Percentiles rank a stretch among this genome's conserved stretches.
Evolutionary conservation across 2,888 invertebrate genomes (phyloP).

Genomic region (Temnothorax rugatulus): DNA sequence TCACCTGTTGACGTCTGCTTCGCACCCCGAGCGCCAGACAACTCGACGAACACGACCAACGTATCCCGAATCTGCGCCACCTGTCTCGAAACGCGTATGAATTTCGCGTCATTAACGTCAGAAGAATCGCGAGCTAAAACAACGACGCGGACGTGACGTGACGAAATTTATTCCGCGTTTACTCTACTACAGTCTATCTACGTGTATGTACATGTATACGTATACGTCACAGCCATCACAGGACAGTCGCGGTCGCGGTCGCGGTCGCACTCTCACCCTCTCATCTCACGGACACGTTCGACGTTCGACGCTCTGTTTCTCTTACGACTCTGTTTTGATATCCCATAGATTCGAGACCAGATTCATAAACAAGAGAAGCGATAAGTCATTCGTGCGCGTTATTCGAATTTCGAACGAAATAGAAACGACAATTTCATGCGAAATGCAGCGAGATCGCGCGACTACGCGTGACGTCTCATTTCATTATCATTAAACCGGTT

Average conservation of each 20-base stretch:
- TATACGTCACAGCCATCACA: too few relatives aligned
- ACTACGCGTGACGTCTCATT: neutral
- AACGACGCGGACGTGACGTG: too few relatives aligned
- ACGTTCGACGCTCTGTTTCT: neutral
- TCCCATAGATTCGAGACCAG: neutral
- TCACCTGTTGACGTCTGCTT: conserved; percentile 37
- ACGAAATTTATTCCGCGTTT: too few relatives aligned
- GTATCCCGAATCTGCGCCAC: conserved; percentile 19
- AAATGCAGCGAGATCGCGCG: neutral
- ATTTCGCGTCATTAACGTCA: conserved; percentile 63
- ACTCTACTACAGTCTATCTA: too few relatives aligned
- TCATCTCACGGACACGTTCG: neutral
- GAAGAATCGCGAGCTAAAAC: conserved; percentile 38
- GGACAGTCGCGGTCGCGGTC: too few relatives aligned
- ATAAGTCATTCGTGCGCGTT: neutral
- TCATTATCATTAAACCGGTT: conserved; percentile 28
- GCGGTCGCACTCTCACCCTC: too few relatives aligned
- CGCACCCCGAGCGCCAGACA: conserved; percentile 19
- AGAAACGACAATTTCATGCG: neutral
- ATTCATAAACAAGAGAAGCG: neutral
- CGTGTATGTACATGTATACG: too few relatives aligned
- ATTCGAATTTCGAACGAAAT: neutral
- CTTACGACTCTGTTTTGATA: conserved; percentile 8
- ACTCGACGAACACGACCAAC: conserved; percentile 19
- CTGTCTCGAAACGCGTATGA: conserved; percentile 26